Conservation (phyloP, 2,888 invertebrate species). For the Apotomis turbidana region DNA sequence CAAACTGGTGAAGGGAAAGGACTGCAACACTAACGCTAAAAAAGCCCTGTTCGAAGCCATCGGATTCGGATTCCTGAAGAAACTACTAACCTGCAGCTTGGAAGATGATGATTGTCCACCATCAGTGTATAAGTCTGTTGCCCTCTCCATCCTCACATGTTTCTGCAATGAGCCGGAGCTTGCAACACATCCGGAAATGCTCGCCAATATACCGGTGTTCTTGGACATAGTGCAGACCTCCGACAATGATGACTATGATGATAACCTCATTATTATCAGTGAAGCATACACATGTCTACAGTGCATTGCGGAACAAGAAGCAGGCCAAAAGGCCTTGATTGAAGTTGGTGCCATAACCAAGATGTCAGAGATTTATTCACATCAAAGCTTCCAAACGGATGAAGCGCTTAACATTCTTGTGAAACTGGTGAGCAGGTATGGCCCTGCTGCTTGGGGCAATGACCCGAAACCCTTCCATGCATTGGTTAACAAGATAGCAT, state of each 20-base stretch:
- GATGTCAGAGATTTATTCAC: slow-evolving; percentile 93
- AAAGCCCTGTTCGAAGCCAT: slow-evolving; percentile 94
- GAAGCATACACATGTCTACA: slow-evolving; percentile 94
- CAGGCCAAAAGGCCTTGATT: slow-evolving; percentile 91
- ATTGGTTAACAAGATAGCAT: slow-evolving; percentile 90
- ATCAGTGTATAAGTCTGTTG: slow-evolving; percentile 95
- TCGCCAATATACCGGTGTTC: slow-evolving; percentile 92
- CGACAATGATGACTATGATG: slow-evolving; percentile 93
- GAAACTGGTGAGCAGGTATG: slow-evolving; percentile 88
- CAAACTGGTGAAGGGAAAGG: slow-evolving; percentile 92
- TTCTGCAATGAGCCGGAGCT: slow-evolving; percentile 93
- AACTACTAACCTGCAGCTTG: slow-evolving; percentile 89
- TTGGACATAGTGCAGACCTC: slow-evolving; percentile 92
- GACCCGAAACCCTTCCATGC: slow-evolving; percentile 92
- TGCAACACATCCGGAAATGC: slow-evolving; percentile 92
- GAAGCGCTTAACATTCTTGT: slow-evolving; percentile 93
- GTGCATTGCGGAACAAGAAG: slow-evolving; percentile 90
- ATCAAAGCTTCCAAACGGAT: slow-evolving; percentile 95
- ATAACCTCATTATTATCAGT: slow-evolving; percentile 93
- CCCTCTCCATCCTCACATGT: slow-evolving; percentile 92
- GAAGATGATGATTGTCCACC: slow-evolving; percentile 95
- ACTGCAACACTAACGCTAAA: slow-evolving; percentile 90
- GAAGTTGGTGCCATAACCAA: slow-evolving; percentile 90
- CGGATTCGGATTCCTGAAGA: slow-evolving; percentile 93
- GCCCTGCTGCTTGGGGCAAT: slow-evolving; percentile 89